phyloP scores from a whole-genome alignment of 2,888 invertebrate genomes.

The Xestia rhomboidea region DNA sequence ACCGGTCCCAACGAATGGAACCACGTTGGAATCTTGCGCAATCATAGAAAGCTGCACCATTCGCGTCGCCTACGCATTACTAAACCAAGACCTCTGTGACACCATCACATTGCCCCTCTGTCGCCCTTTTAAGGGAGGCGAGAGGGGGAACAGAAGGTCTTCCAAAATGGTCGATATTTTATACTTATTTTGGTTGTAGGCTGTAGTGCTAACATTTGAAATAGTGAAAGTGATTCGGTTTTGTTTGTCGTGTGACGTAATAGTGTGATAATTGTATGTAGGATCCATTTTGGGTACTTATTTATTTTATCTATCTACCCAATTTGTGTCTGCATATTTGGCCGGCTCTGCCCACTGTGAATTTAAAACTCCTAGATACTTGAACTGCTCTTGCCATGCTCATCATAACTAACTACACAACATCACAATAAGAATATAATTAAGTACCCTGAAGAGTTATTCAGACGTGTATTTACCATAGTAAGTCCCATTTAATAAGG shows the following conservation, averaged over 20 bases:
- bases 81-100: slow-evolving; percentile 46
- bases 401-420: neutral
- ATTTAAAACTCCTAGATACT: neutral
- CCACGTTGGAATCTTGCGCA: slow-evolving; percentile 63
- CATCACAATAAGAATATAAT: too few species aligned
- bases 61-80: slow-evolving; percentile 66
- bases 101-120: slow-evolving; percentile 38
- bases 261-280: slow-evolving; percentile 53
- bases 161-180: slow-evolving; percentile 37
- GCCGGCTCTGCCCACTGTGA: slow-evolving; percentile 6
- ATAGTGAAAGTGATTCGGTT: slow-evolving; percentile 66
- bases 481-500: neutral
- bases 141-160: slow-evolving; percentile 36
- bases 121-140: slow-evolving; percentile 7
- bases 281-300: slow-evolving; percentile 28
- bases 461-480: neutral
- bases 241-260: slow-evolving; percentile 40
- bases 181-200: slow-evolving; percentile 43
- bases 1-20: slow-evolving; percentile 63
- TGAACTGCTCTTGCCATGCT: neutral
- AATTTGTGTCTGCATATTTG: slow-evolving; percentile 17
- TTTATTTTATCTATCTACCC: slow-evolving; percentile 11
- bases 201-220: slow-evolving; percentile 50
- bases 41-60: slow-evolving; percentile 71
- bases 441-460: neutral